Evolutionary conservation across 2,113 vertebrate genomes (phyloP), one percentile per base, ranked within the genome.

Genomic region (Alces alces): DNA sequence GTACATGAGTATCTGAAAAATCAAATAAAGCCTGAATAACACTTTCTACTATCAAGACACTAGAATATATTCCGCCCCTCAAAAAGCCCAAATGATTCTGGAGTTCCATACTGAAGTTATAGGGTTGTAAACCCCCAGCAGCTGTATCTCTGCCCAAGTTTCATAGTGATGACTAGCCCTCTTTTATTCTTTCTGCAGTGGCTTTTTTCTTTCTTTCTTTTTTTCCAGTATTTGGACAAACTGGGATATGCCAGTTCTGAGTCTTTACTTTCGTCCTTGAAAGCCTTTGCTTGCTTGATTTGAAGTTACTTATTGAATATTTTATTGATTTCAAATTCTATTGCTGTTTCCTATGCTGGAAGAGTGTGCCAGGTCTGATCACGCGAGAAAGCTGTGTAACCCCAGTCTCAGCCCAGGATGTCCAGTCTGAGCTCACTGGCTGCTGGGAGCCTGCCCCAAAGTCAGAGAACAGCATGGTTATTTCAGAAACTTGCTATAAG

Each of bases 251-350:
- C 19, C 25, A 50, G 28, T 76, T 78, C 19, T 96, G 36, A 54
- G 54, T 66, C 89, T 93, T 66, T 82, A 36, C 27, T 54, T 14
- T 47, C 14, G 1, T 76, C 28, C 61, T 80, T 52, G n/a, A 94
- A 95, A 90, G 23, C 5, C 33, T 97, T 97, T 92, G 21, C 5
- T n/a, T 89, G 23, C 23, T 30, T 94, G 33, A 45, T 64, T 93
- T 60, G 30, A 6, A 89, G n/a, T 86, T 66, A 73, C 19, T 36
- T 70, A 12, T 70, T 70, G n/a, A 70, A 4, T 36, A 39, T 39
- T 70, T 70, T 70, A 76, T 12, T 47, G n/a, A 76, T 80, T 94
- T 96, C 43, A 83, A 86, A 89, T 96, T 78, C 50, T 60, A 3
- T 64, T 50, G 25, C 23, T 95, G 2, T 45, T 70, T 43, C 43